Evolutionary conservation across 1,140 invertebrate species (phyloP).

Genomic region (Drosophila sulfurigaster): DNA sequence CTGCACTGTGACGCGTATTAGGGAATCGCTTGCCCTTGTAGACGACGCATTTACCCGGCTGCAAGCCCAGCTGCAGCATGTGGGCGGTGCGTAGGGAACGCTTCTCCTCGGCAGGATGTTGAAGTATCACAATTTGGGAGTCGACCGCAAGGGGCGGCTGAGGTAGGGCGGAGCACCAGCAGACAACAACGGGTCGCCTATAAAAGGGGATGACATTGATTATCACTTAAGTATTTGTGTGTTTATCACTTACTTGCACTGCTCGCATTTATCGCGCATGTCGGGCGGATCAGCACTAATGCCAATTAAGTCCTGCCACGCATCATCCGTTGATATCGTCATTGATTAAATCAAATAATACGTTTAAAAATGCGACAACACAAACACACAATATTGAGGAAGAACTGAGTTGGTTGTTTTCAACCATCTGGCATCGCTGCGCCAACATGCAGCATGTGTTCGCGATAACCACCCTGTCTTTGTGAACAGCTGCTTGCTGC

Average conservation of each 20-base stretch:
- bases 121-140: conserved; percentile 92
- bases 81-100: conserved; percentile 94
- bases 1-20: conserved; percentile 87
- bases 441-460: conserved; percentile 46
- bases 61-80: conserved; percentile 92
- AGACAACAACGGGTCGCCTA: conserved; percentile 94
- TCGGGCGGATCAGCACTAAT: conserved; percentile 91
- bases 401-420: conserved; percentile 1
- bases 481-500: conserved; percentile 50
- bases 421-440: conserved; percentile 51
- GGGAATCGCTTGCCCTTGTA: conserved; percentile 95
- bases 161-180: conserved; percentile 94
- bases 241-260: conserved; percentile 88
- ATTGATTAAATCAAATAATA: conserved; percentile 56
- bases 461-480: conserved; percentile 36
- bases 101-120: conserved; percentile 97
- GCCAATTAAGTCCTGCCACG: conserved; percentile 87
- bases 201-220: conserved; percentile 55
- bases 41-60: conserved; percentile 90
- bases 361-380: conserved; percentile 26
- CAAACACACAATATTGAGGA: conserved; percentile 9
- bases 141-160: conserved; percentile 88
- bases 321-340: conserved; percentile 57
- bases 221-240: too few relatives aligned
- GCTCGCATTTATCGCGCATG: conserved; percentile 88